Conservation (phyloP, 2,888 invertebrate species). For the Aplocera efformata region DNA sequence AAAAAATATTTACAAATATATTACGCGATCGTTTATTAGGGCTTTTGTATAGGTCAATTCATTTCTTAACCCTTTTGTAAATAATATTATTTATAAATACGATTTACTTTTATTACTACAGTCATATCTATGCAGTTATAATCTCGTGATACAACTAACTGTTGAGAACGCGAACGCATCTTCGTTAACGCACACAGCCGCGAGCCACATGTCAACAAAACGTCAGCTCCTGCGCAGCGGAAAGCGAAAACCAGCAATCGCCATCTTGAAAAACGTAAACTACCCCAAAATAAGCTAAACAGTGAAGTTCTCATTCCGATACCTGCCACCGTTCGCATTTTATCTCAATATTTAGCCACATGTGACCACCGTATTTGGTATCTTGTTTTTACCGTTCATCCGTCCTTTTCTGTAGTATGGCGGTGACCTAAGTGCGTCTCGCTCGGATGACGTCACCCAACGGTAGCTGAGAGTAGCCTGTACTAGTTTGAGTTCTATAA, state of each 20-base stretch:
- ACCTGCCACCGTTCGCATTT: constrained; percentile 43
- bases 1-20: too few species aligned
- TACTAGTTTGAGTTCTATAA: constrained; percentile 29
- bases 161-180: constrained; percentile 31
- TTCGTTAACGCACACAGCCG: constrained; percentile 30
- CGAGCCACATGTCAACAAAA: constrained; percentile 55
- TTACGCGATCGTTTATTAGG: too few species aligned
- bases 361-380: constrained; percentile 75
- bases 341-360: constrained; percentile 71
- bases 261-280: constrained; percentile 35
- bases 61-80: too few species aligned
- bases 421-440: constrained; percentile 36
- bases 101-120: neutral
- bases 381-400: constrained; percentile 60
- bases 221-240: constrained; percentile 41
- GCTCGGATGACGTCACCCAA: constrained; percentile 63
- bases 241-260: constrained; percentile 19
- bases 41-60: too few species aligned
- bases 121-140: too few species aligned
- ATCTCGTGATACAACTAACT: constrained; percentile 10
- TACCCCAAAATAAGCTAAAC: constrained; percentile 45
- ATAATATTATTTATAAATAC: too few species aligned
- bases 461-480: constrained; percentile 53
- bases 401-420: constrained; percentile 37
- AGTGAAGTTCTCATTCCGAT: constrained; percentile 48